Evolutionary conservation across 1,140 invertebrate genomes (phyloP).

Genomic region (Planococcus citri): DNA sequence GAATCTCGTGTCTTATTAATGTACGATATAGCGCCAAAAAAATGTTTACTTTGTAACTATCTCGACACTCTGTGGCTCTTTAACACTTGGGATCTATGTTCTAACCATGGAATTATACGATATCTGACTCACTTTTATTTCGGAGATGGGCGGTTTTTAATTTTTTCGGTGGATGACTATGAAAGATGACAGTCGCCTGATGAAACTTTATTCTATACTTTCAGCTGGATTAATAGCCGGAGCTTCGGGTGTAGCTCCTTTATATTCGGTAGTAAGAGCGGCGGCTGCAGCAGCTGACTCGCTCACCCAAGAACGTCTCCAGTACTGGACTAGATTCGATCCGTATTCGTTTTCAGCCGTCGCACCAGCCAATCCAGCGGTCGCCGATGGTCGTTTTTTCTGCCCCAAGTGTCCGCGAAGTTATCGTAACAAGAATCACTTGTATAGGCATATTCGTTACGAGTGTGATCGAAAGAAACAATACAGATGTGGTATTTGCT

Average conservation of each 20-base stretch:
- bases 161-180: too few relatives aligned
- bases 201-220: neutral
- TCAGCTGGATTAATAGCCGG: constrained; percentile 6
- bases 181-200: too few relatives aligned
- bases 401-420: constrained; percentile 26
- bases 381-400: constrained; percentile 23
- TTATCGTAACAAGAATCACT: constrained; percentile 29
- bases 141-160: too few relatives aligned
- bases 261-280: constrained; percentile 11
- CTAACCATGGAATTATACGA: too few relatives aligned
- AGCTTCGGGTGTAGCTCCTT: constrained; percentile 10
- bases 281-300: constrained; percentile 21
- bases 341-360: neutral
- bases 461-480: constrained; percentile 48
- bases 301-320: constrained; percentile 24
- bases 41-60: too few relatives aligned
- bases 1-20: too few relatives aligned
- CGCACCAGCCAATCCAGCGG: neutral
- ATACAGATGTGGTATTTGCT: constrained; percentile 37
- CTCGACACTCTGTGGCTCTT: too few relatives aligned
- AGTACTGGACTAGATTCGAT: constrained; percentile 28
- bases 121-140: too few relatives aligned
- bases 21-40: too few relatives aligned
- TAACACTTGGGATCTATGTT: too few relatives aligned
- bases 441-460: constrained; percentile 39